These are phyloP conservation scores for Caenorhabditis latens DNA, from an alignment of 1,140 invertebrate species.

Conservation along the genomic window DNA sequence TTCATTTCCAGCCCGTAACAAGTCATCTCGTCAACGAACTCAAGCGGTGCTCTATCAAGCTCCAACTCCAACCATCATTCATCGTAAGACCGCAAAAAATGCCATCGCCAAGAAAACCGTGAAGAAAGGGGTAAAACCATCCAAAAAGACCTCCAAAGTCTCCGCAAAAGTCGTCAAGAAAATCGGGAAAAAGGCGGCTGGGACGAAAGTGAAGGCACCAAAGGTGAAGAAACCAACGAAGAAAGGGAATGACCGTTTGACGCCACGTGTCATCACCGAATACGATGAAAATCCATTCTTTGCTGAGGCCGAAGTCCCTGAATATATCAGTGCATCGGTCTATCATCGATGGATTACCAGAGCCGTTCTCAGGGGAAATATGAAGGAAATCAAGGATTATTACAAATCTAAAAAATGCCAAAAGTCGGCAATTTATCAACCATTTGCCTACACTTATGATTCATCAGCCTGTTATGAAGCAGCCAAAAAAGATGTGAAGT, in stretches of 20 bases:
- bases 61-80: constrained; percentile 16
- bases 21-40: background rate
- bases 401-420: constrained; percentile 63
- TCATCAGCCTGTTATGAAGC: constrained; percentile 25
- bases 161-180: constrained; percentile 7
- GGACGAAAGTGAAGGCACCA: background rate
- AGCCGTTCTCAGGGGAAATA: constrained; percentile 48
- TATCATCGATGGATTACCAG: constrained; percentile 58
- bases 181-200: background rate
- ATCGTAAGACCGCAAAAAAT: background rate
- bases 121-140: background rate
- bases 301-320: background rate
- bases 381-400: constrained; percentile 62
- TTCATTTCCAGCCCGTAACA: background rate
- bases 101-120: background rate
- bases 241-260: constrained; percentile 64
- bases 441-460: constrained; percentile 27
- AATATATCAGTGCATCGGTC: constrained; percentile 47
- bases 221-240: constrained; percentile 53
- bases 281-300: constrained; percentile 62
- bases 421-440: constrained; percentile 35
- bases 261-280: constrained; percentile 43
- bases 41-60: constrained; percentile 26
- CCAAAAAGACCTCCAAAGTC: background rate
- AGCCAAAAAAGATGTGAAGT: constrained; percentile 33